Base-by-base conservation (phyloP, 2,113 vertebrate genomes). In the Mesitornis unicolor region DNA sequence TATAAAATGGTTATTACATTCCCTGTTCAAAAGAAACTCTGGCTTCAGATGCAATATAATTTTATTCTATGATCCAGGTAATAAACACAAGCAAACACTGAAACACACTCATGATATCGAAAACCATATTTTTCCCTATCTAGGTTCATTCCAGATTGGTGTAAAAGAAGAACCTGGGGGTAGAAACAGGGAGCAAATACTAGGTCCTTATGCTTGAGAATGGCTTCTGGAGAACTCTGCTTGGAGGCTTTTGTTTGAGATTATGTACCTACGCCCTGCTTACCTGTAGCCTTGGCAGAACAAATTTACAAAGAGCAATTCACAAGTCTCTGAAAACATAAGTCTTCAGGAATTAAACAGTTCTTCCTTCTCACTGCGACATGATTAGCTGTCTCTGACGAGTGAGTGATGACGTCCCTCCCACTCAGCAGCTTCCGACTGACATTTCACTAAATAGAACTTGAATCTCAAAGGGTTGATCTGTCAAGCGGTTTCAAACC, bases 391-490 rank as follows among this genome's bases (percentile, higher is more conserved):
- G 74, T 89, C 87, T 95, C 84, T 15, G 78, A 93, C 94, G 96
- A 93, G 47, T 76, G 93, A 96, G 78, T 83, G 91, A 91, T 36
- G 9, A 87, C 20, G 59, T 91, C 78, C 87, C 95, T 96, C 95
- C 94, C 75, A 95, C 85, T 95, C 90, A 93, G 78, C 75, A 94
- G 93, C 78, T 96, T 93, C 93, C 50, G 7, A 90, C 74, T 91
- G 77, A 92, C 76, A 89, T 95, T 96, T 93, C 59, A 26, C 54
- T 94, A 92, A 95, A 79, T 89, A 96, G 68, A 83, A 63, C 90
- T 94, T 78, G 43, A 83, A 92, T 84, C 95, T 74, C 54, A 85
- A 89, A 96, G 69, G 87, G 96, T 95, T 96, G 81, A 95, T 83
- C 65, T 89, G 69, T 81, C 83, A 68, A 80, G 73, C 40, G 29